Evolutionary conservation across 2,113 vertebrate genomes (phyloP), one percentile per base, ranked within the genome.

Genomic region (Zootoca vivipara): DNA sequence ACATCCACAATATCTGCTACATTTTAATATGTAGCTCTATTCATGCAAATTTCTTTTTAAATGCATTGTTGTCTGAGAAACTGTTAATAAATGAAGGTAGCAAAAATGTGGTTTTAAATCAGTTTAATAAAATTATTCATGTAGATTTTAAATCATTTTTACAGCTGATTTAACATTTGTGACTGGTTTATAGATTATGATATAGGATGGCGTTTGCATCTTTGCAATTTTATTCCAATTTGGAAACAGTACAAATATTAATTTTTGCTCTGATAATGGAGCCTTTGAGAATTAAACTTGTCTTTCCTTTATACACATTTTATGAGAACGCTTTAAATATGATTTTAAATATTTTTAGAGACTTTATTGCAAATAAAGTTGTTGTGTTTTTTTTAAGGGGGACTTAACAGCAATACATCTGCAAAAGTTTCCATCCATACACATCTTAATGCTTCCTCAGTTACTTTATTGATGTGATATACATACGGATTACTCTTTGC

Each of bases 261-360:
- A 97, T 97, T 98, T 97, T 98, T 98, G 95, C 97, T 97, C 97
- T 96, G 94, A 95, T 98, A 98, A 98, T 98, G 98, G 97, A 96
- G 92, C 97, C 96, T 97, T 94, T 52, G 97, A 97, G 97, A 96
- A 96, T 96, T 96, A 89, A 94, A 94, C 93, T 94, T 95, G 96
- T 95, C 97, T 97, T 96, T 97, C 96, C 97, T 97, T 95, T 95
- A 97, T 95, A 94, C 95, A 94, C 92, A 90, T 95, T 95, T 97
- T 95, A 97, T 96, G 94, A 97, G 96, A 97, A 97, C 95, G 85
- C 90, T 95, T 97, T 97, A 98, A 98, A 97, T 95, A 96, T 96
- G 92, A 97, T 97, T 98, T 98, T 98, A 97, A 98, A 98, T 98
- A 97, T 96, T 98, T 98, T 98, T 96, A 97, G 98, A 93, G 91